phyloP scores from a whole-genome alignment of 1,140 invertebrate species.

The Trichonephila clavata region DNA sequence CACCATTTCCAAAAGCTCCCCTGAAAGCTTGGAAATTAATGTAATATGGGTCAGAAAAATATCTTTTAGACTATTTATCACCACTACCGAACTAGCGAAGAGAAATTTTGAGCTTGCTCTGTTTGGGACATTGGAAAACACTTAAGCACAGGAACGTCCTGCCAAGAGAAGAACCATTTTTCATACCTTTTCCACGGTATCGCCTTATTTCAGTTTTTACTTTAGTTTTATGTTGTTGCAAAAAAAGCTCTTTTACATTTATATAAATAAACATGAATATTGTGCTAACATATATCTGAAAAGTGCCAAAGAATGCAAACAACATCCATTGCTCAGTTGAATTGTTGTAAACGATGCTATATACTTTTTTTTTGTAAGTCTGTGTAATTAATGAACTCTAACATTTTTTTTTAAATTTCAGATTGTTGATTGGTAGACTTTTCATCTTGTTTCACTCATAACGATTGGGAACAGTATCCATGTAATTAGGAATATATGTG shows the following conservation, averaged over 20 bases:
- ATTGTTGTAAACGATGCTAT: neutral
- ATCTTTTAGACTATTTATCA: constrained; percentile 62
- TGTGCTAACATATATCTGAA: neutral
- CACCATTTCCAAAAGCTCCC: neutral
- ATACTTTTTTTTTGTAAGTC: neutral
- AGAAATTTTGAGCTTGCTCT: constrained; percentile 27
- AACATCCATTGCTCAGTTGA: neutral
- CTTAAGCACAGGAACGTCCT: constrained; percentile 56
- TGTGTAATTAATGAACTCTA: neutral
- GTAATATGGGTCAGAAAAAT: constrained; percentile 62
- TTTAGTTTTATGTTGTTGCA: neutral
- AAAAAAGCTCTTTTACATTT: neutral
- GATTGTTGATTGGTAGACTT: too few species aligned
- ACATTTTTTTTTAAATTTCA: neutral
- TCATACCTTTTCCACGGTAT: constrained; percentile 40
- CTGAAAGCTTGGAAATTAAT: constrained; percentile 49
- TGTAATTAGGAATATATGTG: too few species aligned
- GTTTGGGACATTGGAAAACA: constrained; percentile 65
- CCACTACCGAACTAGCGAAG: neutral
- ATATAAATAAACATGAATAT: neutral
- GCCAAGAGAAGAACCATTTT: constrained; percentile 47
- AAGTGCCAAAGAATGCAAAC: neutral
- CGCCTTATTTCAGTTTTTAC: constrained; percentile 7
- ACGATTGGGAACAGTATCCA: too few species aligned
- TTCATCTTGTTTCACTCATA: too few species aligned